Evolutionary conservation across 2,888 invertebrate genomes (phyloP).

Genomic region (Colostygia pectinataria): DNA sequence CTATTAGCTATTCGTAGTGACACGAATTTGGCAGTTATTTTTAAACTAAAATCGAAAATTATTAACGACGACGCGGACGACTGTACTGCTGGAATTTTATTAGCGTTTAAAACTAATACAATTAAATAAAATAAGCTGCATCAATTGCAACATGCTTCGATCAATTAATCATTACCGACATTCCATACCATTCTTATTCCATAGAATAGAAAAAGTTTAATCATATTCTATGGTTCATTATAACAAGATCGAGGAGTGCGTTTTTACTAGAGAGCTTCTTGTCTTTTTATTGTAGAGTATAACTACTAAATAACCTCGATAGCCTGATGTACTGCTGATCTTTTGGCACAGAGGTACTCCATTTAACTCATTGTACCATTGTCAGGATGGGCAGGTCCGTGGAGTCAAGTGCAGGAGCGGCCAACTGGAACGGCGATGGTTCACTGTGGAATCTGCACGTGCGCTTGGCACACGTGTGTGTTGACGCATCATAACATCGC

Average conservation of each 20-base stretch:
- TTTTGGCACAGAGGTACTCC: slow-evolving; percentile 49
- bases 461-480: slow-evolving; percentile 64
- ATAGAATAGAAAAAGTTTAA: no score
- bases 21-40: slow-evolving; percentile 31
- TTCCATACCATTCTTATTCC: no score
- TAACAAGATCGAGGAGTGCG: no score
- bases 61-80: no score
- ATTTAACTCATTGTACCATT: slow-evolving; percentile 63
- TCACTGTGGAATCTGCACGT: slow-evolving; percentile 74
- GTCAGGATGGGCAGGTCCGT: slow-evolving; percentile 65
- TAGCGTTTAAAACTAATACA: no score
- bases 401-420: slow-evolving; percentile 78
- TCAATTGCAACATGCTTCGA: no score
- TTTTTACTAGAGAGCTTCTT: background rate
- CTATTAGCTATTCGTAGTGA: slow-evolving; percentile 49
- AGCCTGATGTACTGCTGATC: slow-evolving; percentile 14
- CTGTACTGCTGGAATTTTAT: no score
- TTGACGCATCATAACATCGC: slow-evolving; percentile 55
- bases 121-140: no score
- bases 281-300: background rate
- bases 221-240: no score
- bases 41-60: no score
- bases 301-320: slow-evolving; percentile 19
- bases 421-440: slow-evolving; percentile 69
- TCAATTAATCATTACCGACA: no score